phyloP scores from a whole-genome alignment of 2,113 vertebrate genomes.

The Ictalurus furcatus region DNA sequence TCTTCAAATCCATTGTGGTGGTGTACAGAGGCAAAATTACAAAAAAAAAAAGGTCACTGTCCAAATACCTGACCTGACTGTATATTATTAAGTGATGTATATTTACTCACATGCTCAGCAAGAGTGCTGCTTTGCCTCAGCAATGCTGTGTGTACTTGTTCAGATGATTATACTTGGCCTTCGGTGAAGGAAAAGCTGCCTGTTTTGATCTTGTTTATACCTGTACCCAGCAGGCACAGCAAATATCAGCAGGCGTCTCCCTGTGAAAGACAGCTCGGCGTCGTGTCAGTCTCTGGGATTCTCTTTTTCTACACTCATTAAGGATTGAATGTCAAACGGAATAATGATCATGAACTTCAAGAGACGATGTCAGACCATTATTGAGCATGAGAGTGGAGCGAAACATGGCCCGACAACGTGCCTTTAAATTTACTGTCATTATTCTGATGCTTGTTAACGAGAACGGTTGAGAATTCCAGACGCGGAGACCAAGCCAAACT shows the following conservation, averaged over 20 bases:
- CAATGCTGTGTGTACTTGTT: background rate
- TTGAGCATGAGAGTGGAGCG: background rate
- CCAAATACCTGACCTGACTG: too few species aligned
- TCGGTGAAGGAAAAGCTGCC: background rate
- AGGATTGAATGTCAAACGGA: background rate
- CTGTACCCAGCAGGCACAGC: background rate
- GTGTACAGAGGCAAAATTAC: too few species aligned
- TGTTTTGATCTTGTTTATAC: conserved; percentile 5
- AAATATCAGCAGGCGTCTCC: background rate
- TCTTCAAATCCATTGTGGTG: too few species aligned
- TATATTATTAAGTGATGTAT: too few species aligned
- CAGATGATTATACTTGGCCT: background rate
- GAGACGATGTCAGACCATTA: background rate
- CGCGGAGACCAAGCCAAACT: conserved; percentile 40
- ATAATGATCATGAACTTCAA: background rate
- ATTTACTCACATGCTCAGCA: background rate
- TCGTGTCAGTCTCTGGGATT: background rate
- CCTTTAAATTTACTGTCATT: background rate
- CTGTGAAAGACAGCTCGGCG: background rate
- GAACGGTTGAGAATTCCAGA: background rate
- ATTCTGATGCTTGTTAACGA: background rate
- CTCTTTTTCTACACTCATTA: background rate
- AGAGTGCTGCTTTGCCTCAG: background rate
- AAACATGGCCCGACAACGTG: background rate
- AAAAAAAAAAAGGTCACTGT: too few species aligned